A percentile compares a stretch with the other conserved stretches of the same genome.
phyloP scores from a whole-genome alignment of 2,888 invertebrate genomes.

The Zhengitettix transpicula region DNA sequence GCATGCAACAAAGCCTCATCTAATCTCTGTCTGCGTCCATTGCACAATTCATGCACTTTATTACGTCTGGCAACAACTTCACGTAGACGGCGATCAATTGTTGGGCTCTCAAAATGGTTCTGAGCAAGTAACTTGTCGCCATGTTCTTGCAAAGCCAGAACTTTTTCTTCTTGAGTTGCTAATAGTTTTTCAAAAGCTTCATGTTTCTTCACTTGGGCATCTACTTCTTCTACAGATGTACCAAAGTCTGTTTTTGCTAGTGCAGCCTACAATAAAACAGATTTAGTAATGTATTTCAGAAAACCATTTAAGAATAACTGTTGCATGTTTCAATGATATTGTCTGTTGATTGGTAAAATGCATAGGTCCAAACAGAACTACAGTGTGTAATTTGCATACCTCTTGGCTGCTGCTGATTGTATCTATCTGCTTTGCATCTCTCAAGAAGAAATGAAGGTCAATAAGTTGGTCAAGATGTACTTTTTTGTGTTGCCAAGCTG shows the following conservation, averaged over 20 bases:
- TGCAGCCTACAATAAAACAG: slow-evolving; percentile 16
- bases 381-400: slow-evolving; percentile 17
- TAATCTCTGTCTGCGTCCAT: slow-evolving; percentile 47
- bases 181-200: slow-evolving; percentile 88
- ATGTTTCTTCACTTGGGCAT: slow-evolving; percentile 77
- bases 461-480: slow-evolving; percentile 78
- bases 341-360: not conserved
- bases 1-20: slow-evolving; percentile 66
- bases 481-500: slow-evolving; percentile 78
- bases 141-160: slow-evolving; percentile 62
- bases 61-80: slow-evolving; percentile 55
- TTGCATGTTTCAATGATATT: slow-evolving; percentile 17
- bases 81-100: slow-evolving; percentile 56
- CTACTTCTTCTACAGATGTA: slow-evolving; percentile 57
- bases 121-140: slow-evolving; percentile 75
- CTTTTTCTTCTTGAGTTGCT: slow-evolving; percentile 75
- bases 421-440: slow-evolving; percentile 86
- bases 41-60: slow-evolving; percentile 48
- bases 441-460: slow-evolving; percentile 83
- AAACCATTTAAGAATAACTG: slow-evolving; percentile 1
- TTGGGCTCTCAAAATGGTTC: slow-evolving; percentile 76
- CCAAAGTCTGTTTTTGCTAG: slow-evolving; percentile 21
- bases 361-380: not conserved
- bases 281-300: not conserved
- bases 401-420: slow-evolving; percentile 80